Evolutionary conservation across 2,888 invertebrate genomes (phyloP).

Genomic region (Sinodicranocentrus sp.): DNA sequence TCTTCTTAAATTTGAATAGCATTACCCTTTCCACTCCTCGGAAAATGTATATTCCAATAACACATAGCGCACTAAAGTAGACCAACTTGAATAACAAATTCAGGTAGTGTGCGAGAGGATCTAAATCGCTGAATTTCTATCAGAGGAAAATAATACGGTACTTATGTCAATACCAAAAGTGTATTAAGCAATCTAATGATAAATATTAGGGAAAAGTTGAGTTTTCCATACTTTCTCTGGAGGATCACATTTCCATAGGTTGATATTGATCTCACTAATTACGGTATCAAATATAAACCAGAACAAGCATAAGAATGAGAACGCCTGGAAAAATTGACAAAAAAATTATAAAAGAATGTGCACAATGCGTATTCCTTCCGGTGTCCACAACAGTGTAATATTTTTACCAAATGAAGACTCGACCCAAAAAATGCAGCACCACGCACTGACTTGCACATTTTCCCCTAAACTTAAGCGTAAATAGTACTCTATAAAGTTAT

Average conservation of each 20-base stretch:
- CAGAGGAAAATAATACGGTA: constrained; percentile 12
- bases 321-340: constrained; percentile 59
- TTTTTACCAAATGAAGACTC: constrained; percentile 62
- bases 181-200: constrained; percentile 8
- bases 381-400: background rate
- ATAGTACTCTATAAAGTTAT: too few species aligned
- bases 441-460: constrained; percentile 68
- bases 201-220: background rate
- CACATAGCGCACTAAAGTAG: constrained; percentile 49
- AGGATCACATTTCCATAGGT: constrained; percentile 65
- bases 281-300: constrained; percentile 70
- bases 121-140: constrained; percentile 50
- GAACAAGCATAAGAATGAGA: constrained; percentile 61
- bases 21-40: constrained; percentile 69
- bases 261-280: constrained; percentile 63
- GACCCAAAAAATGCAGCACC: constrained; percentile 70
- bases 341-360: constrained; percentile 8
- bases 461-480: too few species aligned
- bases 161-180: background rate
- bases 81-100: constrained; percentile 64
- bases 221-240: constrained; percentile 46
- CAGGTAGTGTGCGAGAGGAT: constrained; percentile 59
- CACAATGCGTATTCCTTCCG: background rate
- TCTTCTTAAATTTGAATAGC: too few species aligned
- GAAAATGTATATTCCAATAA: constrained; percentile 67